Percentiles rank a stretch among this genome's conserved stretches.
Evolutionary conservation across 2,797 vertebrate genomes (phyloP).

Genomic region (Amblyopsis hoosieri): DNA sequence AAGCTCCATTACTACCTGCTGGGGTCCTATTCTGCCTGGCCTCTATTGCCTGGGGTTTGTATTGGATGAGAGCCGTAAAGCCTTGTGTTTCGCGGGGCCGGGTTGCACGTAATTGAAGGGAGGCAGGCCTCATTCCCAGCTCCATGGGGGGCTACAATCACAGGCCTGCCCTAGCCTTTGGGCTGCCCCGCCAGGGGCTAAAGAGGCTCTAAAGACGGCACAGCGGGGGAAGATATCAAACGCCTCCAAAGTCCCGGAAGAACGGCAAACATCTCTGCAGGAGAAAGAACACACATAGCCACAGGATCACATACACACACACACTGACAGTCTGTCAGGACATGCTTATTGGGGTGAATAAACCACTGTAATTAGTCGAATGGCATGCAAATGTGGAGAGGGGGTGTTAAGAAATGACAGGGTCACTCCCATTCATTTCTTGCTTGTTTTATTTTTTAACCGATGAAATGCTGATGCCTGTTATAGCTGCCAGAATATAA

Average conservation of each 20-base stretch:
- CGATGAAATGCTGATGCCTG: background rate
- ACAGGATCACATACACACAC: conserved; percentile 11
- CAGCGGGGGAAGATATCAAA: conserved; percentile 80
- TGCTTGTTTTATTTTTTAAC: conserved; percentile 1
- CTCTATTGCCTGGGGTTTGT: conserved; percentile 85
- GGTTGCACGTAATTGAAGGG: conserved; percentile 79
- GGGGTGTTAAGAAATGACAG: conserved; percentile 14
- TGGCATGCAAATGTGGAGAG: conserved; percentile 2
- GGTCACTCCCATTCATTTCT: background rate
- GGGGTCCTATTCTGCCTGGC: conserved; percentile 73
- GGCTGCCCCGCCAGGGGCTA: conserved; percentile 76
- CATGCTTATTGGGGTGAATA: conserved; percentile 58
- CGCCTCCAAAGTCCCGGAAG: conserved; percentile 60
- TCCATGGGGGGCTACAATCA: conserved; percentile 82
- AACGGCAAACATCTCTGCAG: conserved; percentile 65
- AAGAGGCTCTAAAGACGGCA: conserved; percentile 76
- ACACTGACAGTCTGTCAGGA: conserved; percentile 35
- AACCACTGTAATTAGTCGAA: conserved; percentile 36
- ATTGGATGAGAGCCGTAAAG: conserved; percentile 85
- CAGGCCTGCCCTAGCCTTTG: conserved; percentile 86
- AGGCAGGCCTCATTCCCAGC: conserved; percentile 81
- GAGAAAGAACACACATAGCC: conserved; percentile 47
- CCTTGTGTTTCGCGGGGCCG: conserved; percentile 74
- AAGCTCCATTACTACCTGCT: conserved; percentile 87
- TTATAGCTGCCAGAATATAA: background rate